Base-by-base conservation (phyloP, 2,113 vertebrate genomes). In the Peucedramus taeniatus region DNA sequence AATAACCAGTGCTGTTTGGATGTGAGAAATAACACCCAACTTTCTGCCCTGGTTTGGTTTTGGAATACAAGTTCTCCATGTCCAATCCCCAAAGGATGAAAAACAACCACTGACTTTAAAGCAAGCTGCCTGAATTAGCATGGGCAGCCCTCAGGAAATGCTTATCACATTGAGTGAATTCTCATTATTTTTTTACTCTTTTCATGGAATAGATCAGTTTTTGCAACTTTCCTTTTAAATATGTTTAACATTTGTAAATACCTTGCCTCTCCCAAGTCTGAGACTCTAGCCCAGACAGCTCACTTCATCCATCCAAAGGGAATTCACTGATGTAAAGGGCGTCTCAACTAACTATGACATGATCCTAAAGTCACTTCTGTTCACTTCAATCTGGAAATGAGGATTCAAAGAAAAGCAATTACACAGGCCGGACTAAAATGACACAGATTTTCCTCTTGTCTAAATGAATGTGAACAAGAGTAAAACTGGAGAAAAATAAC, bases 401-500 rank as follows among this genome's bases (percentile, higher is more conserved):
- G 13, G 31, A 39, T 87, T 93, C 76, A 93, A 83, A 72, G 60
- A 33, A 89, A 83, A 88, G 86, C 49, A 77, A 37, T 91, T 88
- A 88, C 24, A 59, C 18, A 90, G 59, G 21, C 51, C 59, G 40
- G 35, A 77, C 51, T 77, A 65, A 22, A 96, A 49, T 64, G 80
- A 92, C 74, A 93, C 69, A 77, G 85, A 95, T 35, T 72, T 90
- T 89, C 35, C 63, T 72, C 65, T 66, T 82, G 93, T 91, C 87
- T 93, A 69, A 90, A 65, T 44, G 60, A 90, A 96, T 61, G 83
- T 65, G 91, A 96, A 53, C 30, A 78, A 21, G 26, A 89, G 37
- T 90, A 92, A 91, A 94, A 76, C 65, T 51, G 22, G 56, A 94
- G 80, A 90, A 96, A 96, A 97, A 88, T 70, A 96, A 72, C 53